These are phyloP conservation scores for Chanos chanos DNA, from an alignment of 2,797 vertebrate genomes.

Conservation along the genomic window DNA sequence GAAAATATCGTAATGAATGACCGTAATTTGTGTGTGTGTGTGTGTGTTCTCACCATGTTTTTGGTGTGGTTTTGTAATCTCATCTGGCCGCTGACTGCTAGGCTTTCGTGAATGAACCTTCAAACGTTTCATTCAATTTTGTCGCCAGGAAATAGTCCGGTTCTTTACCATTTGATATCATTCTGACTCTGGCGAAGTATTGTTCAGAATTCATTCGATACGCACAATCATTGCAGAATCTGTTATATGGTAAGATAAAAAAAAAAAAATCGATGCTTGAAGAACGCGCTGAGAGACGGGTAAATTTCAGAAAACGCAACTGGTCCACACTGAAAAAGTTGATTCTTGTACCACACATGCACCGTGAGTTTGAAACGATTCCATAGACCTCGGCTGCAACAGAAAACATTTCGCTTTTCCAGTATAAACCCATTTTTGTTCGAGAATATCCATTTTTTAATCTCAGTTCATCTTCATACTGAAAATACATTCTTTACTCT, in stretches of 20 bases:
- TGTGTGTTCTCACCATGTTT: no score
- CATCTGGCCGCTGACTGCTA: not conserved
- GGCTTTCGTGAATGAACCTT: not conserved
- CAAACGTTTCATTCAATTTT: not conserved
- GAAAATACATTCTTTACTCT: no score
- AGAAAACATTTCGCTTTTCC: no score
- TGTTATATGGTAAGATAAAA: not conserved
- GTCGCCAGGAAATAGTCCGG: not conserved
- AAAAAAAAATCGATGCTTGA: not conserved
- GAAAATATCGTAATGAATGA: not conserved
- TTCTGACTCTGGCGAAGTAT: not conserved
- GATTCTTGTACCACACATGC: no score
- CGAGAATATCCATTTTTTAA: no score
- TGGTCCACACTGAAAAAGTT: no score
- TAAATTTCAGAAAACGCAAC: not conserved
- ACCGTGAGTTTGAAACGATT: no score
- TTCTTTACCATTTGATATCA: slow-evolving; percentile 7
- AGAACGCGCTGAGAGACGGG: not conserved
- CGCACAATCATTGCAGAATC: not conserved
- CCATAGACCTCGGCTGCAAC: no score
- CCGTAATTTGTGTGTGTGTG: no score
- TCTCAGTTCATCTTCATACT: no score
- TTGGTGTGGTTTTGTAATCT: not conserved
- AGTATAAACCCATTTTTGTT: no score
- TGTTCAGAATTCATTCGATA: not conserved